Percentiles rank a stretch among this genome's conserved stretches.
Conservation (phyloP, 92 coral and sea anemone species). For the Parazoanthus atlanticus region DNA sequence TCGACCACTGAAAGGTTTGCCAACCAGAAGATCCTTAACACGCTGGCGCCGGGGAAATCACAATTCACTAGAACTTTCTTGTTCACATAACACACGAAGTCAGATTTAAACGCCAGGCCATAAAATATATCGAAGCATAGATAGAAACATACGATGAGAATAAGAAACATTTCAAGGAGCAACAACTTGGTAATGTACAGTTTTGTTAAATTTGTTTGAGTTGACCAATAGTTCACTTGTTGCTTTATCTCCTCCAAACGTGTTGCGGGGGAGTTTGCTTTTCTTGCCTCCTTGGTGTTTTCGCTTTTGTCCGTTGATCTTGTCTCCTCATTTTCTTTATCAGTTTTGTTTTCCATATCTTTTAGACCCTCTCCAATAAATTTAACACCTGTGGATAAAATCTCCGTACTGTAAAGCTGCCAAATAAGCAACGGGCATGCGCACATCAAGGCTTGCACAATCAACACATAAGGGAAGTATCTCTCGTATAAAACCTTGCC, state of each 20-base stretch:
- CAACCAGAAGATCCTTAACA: slow-evolving; percentile 68
- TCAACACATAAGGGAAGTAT: slow-evolving; percentile 67
- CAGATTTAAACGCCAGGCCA: slow-evolving; percentile 58
- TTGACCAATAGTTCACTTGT: slow-evolving; percentile 67
- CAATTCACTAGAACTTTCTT: slow-evolving; percentile 65
- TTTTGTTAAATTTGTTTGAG: slow-evolving; percentile 56
- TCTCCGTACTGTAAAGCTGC: slow-evolving; percentile 64
- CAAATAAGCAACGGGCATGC: slow-evolving; percentile 67
- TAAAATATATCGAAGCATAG: slow-evolving; percentile 56
- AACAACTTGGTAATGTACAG: slow-evolving; percentile 69
- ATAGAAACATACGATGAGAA: slow-evolving; percentile 57
- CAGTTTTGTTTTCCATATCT: slow-evolving; percentile 14
- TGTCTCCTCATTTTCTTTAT: neutral
- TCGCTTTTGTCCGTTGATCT: slow-evolving; percentile 15
- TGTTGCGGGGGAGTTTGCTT: slow-evolving; percentile 28
- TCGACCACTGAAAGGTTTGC: slow-evolving; percentile 63
- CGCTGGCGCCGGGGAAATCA: slow-evolving; percentile 57
- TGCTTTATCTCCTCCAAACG: slow-evolving; percentile 50
- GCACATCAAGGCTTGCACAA: slow-evolving; percentile 71
- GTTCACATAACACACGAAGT: slow-evolving; percentile 79
- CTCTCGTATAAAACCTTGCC: slow-evolving; percentile 67
- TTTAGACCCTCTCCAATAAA: slow-evolving; percentile 55
- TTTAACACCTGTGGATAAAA: slow-evolving; percentile 59
- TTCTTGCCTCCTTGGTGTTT: slow-evolving; percentile 15
- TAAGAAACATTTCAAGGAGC: slow-evolving; percentile 61